A percentile compares a stretch with the other conserved stretches of the same genome.
phyloP scores from a whole-genome alignment of 2,797 vertebrate genomes.

The Percopsis omiscomaycus region DNA sequence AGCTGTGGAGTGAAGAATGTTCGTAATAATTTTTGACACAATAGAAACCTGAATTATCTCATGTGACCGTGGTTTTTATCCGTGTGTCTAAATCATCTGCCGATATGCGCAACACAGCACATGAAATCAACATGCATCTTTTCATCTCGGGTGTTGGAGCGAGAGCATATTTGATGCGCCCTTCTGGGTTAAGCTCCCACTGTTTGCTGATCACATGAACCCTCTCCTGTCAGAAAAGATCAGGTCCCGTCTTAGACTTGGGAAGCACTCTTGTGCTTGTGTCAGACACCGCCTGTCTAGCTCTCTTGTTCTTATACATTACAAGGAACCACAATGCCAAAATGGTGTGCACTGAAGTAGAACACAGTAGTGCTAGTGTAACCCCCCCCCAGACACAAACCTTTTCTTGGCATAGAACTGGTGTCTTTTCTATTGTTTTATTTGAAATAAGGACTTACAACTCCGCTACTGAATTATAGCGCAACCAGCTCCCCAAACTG shows the following conservation, averaged over 20 bases:
- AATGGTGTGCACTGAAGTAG: background rate
- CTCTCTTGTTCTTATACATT: conserved; percentile 1
- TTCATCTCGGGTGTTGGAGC: conserved; percentile 66
- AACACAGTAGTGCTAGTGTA: background rate
- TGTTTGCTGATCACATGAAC: conserved; percentile 67
- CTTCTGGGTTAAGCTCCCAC: conserved; percentile 59
- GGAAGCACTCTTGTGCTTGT: conserved; percentile 15
- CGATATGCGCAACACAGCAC: conserved; percentile 28
- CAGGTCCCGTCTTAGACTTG: conserved; percentile 54
- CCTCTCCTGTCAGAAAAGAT: conserved; percentile 65
- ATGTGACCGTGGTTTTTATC: background rate
- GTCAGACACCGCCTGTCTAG: conserved; percentile 14
- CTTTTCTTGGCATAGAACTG: background rate
- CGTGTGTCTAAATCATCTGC: conserved; percentile 23
- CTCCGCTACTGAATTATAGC: too few species aligned
- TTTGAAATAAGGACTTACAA: too few species aligned
- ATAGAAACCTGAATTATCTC: background rate
- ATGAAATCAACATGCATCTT: conserved; percentile 54
- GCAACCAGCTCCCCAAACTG: too few species aligned
- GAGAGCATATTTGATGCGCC: conserved; percentile 61
- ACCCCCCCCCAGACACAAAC: background rate
- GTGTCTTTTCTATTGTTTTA: too few species aligned
- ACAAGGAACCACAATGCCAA: conserved; percentile 2
- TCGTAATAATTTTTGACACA: too few species aligned
- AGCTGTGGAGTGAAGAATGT: too few species aligned